These are phyloP conservation scores for Numenius arquata DNA, from an alignment of 2,113 vertebrate genomes.

Conservation along the genomic window DNA sequence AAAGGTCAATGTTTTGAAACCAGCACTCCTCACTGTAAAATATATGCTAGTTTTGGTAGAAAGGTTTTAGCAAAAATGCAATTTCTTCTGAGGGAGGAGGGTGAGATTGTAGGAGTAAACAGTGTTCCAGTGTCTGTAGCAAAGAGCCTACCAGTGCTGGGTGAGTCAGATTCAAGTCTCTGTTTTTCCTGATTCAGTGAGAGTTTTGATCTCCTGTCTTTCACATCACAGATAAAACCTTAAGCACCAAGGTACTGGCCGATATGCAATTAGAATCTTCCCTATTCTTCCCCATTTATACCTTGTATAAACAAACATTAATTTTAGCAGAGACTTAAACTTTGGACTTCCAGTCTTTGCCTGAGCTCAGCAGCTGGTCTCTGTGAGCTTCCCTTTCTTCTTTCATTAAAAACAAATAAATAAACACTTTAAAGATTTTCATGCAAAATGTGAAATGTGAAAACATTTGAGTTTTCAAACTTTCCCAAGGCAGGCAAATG, in stretches of 20 bases:
- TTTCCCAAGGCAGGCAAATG: background rate
- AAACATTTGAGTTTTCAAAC: background rate
- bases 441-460: background rate
- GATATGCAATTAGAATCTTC: background rate
- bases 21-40: background rate
- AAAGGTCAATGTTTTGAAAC: background rate
- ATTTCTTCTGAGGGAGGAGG: background rate
- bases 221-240: background rate
- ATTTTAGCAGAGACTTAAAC: background rate
- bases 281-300: background rate
- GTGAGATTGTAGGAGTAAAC: background rate
- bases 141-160: background rate
- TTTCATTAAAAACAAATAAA: background rate
- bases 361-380: background rate
- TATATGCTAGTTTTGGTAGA: background rate
- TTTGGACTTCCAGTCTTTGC: background rate
- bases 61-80: background rate
- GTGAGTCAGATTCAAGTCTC: background rate
- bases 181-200: background rate
- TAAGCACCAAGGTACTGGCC: background rate
- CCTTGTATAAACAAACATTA: background rate
- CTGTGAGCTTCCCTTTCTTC: background rate
- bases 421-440: background rate
- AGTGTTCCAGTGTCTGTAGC: background rate
- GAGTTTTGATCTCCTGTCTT: background rate